Evolutionary conservation across 2,797 vertebrate genomes (phyloP), one percentile per base, ranked within the genome.

Genomic region (Choloepus didactylus): DNA sequence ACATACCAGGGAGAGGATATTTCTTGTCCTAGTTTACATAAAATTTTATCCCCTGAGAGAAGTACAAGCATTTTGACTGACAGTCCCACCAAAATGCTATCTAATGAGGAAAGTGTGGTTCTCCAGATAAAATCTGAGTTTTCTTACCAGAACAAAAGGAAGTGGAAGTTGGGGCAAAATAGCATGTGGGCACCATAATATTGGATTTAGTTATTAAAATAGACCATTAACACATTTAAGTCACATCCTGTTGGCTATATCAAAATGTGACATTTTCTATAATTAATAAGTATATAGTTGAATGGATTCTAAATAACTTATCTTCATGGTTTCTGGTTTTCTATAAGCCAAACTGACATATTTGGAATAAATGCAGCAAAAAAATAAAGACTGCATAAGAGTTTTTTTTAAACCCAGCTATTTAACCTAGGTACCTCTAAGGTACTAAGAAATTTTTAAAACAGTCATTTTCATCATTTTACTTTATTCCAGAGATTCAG

Each of bases 401-500:
- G 72, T 66, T 62, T 10, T 41, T 56, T 56, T 59, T 21, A 9
- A 93, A 23, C 21, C 67, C 6, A 88, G 7, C 5, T 49, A 81
- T 91, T 91, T 83, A 66, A 23, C 29, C 25, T n/a, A 60, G n/a
- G 31, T 77, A 91, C 18, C 10, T 69, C 64, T 0, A 64, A 54
- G 44, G 5, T 49, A 60, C 56, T 25, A 60, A 31, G 62, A 72
- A 44, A 54, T 29, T 64, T 70, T 21, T 14, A 67, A 80, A 93
- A 70, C 7, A 87, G 19, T 0, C 11, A 51, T 93, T 90, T 93
- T 85, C 15, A 87, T 87, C 87, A 44, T 3, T 29, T 81, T 38
- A 79, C 10, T 4, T 89, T 83, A 54, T 94, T 91, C 25, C 19
- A 75, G 60, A 64, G 21, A 60, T 85, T 95, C 59, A 67, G 56